These are phyloP conservation scores for Rhogogaster chlorosoma DNA, from an alignment of 2,888 invertebrate species.

Conservation along the genomic window DNA sequence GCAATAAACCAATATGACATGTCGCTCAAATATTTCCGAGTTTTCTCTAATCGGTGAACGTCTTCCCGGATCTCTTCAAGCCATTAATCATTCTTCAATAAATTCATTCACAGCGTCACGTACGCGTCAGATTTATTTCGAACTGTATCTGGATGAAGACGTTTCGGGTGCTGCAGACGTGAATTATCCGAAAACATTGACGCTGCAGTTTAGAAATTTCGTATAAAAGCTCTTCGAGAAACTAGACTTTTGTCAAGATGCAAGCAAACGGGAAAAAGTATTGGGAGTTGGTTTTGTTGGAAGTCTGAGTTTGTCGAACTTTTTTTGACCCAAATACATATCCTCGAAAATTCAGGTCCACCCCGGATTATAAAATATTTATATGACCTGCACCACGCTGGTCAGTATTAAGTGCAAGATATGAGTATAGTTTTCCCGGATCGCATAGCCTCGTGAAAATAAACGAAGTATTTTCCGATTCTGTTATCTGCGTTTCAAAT, in stretches of 20 bases:
- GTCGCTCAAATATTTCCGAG: not conserved
- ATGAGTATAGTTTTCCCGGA: not conserved
- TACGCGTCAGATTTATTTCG: not conserved
- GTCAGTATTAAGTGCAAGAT: not conserved
- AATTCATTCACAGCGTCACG: not conserved
- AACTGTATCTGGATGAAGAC: not conserved
- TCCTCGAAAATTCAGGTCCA: not conserved
- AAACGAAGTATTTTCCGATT: conserved; percentile 14
- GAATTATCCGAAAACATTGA: not conserved
- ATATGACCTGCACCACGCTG: not conserved
- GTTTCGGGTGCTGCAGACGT: conserved; percentile 7
- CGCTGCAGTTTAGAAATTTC: not conserved
- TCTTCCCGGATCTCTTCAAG: not conserved
- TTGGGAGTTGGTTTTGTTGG: not conserved
- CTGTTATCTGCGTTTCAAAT: conserved; percentile 15
- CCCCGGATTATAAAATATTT: not conserved
- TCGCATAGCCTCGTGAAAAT: not conserved
- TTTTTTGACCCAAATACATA: not conserved
- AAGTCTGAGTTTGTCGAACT: not conserved
- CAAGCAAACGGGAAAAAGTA: not conserved
- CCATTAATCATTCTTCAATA: conserved; percentile 25
- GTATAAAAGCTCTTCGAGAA: not conserved
- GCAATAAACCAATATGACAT: conserved; percentile 26
- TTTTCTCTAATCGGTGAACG: not conserved
- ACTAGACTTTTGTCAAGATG: not conserved